Evolutionary conservation across 2,797 vertebrate species (phyloP), one percentile per base, ranked within the genome.

Genomic region (Pachyuromys duprasi): DNA sequence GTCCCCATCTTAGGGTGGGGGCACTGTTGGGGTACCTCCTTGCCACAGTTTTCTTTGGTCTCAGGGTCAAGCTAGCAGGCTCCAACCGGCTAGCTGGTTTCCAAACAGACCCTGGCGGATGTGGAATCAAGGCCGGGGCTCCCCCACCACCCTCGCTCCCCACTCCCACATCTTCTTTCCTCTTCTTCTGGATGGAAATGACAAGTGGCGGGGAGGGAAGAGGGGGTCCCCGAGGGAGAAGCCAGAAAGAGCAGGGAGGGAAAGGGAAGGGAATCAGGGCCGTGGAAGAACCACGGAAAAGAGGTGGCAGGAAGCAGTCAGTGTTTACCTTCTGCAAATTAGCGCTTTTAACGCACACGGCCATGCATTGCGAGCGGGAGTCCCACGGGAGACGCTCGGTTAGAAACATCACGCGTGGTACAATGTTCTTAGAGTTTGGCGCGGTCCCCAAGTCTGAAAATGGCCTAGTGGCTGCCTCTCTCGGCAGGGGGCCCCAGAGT

Each of bases 381-480:
- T 90, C 84, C 39, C n/a, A 24, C 7, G 31, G 87, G 87, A 49
- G 9, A 45, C 28, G 26, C 72, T 8, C 83, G 87, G 63, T 57
- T 78, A 42, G 20, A 86, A 69, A 81, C 26, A 2, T 7, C 36
- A 39, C 0, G 0, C 28, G 69, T 0, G 0, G 24, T 20, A 0
- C 49, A 0, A 3, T 7, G n/a, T 57, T 2, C 36, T 2, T 0
- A 0, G 0, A 5, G 55, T 18, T 36, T 81, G 65, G 83, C 55
- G 33, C 36, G 74, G 78, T 45, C 70, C 83, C 83, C 82, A 60
- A n/a, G 24, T 39, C 22, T n/a, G 14, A 92, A 92, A 79, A 84
- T 57, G 63, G 28, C 22, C 7, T 1, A 28, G 2, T 6, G 28
- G 42, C 15, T 3, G 6, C 42, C 13, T 86, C 11, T 67, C 57